phyloP scores from a whole-genome alignment of 1,140 invertebrate genomes.

The Gryon sp. region DNA sequence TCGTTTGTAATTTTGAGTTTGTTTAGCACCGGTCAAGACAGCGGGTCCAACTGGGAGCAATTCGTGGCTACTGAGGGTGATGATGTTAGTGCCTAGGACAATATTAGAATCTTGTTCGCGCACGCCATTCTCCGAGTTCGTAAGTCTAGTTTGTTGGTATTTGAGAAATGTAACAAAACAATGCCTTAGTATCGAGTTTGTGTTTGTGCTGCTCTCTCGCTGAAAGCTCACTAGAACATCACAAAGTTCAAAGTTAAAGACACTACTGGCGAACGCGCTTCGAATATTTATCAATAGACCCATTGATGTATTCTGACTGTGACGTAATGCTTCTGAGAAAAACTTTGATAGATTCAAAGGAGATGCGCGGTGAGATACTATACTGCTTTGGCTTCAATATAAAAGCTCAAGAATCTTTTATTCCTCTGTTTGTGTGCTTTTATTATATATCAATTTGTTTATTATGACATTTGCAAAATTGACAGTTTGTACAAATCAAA shows the following conservation, averaged over 20 bases:
- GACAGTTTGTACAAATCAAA: too few species aligned
- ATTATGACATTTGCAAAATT: too few species aligned
- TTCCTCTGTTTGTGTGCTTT: too few species aligned
- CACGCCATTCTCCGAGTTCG: conserved; percentile 51
- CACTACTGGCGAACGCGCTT: conserved; percentile 3
- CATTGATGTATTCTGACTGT: conserved; percentile 29
- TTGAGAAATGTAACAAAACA: conserved; percentile 11
- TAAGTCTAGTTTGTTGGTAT: conserved; percentile 28
- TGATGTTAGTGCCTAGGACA: conserved; percentile 72
- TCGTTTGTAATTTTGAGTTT: conserved; percentile 36
- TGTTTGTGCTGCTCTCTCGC: neutral
- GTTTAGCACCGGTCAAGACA: conserved; percentile 57
- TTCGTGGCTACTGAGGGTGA: conserved; percentile 48
- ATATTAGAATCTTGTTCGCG: conserved; percentile 75
- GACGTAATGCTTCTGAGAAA: conserved; percentile 16
- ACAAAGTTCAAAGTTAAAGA: conserved; percentile 39
- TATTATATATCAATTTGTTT: too few species aligned
- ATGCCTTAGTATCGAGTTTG: conserved; percentile 2
- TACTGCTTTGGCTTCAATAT: neutral
- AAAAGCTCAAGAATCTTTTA: neutral
- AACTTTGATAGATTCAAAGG: conserved; percentile 21
- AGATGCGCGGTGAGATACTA: neutral
- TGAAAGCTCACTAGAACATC: conserved; percentile 20
- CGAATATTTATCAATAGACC: conserved; percentile 40
- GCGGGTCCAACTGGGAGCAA: conserved; percentile 58